These are phyloP conservation scores for Peucedramus taeniatus DNA, from an alignment of 2,113 vertebrate genomes.

Conservation along the genomic window DNA sequence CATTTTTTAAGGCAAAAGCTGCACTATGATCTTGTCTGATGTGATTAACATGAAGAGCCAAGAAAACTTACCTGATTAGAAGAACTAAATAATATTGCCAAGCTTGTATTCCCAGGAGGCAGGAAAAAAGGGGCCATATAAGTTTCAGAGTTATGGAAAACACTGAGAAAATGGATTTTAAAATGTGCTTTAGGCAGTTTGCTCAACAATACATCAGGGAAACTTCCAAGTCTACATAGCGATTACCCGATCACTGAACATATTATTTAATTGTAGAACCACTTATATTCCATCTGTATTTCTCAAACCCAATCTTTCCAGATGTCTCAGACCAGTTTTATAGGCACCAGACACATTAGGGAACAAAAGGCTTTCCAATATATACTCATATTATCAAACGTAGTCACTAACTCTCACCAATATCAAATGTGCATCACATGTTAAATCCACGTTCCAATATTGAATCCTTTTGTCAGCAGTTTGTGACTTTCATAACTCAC, in stretches of 20 bases:
- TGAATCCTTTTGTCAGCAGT: constrained; percentile 52
- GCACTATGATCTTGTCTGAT: constrained; percentile 53
- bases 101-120: constrained; percentile 63
- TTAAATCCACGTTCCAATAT: constrained; percentile 26
- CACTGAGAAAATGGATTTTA: constrained; percentile 68
- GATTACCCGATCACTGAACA: constrained; percentile 62
- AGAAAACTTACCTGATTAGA: constrained; percentile 73
- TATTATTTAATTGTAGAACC: constrained; percentile 68
- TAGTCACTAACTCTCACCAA: constrained; percentile 52
- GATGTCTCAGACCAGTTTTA: constrained; percentile 73
- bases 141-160: constrained; percentile 69
- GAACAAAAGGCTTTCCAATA: constrained; percentile 65
- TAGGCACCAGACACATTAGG: constrained; percentile 66
- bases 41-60: constrained; percentile 64
- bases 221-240: constrained; percentile 67
- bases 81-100: constrained; percentile 58
- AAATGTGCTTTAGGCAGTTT: constrained; percentile 72
- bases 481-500: constrained; percentile 50
- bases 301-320: constrained; percentile 71
- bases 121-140: constrained; percentile 49
- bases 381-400: constrained; percentile 54
- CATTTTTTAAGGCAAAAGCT: constrained; percentile 48
- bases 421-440: constrained; percentile 65
- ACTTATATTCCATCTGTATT: constrained; percentile 73
- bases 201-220: constrained; percentile 70